These are phyloP conservation scores for Rhamphomyia laevipes DNA, from an alignment of 2,888 invertebrate species.

Conservation along the genomic window DNA sequence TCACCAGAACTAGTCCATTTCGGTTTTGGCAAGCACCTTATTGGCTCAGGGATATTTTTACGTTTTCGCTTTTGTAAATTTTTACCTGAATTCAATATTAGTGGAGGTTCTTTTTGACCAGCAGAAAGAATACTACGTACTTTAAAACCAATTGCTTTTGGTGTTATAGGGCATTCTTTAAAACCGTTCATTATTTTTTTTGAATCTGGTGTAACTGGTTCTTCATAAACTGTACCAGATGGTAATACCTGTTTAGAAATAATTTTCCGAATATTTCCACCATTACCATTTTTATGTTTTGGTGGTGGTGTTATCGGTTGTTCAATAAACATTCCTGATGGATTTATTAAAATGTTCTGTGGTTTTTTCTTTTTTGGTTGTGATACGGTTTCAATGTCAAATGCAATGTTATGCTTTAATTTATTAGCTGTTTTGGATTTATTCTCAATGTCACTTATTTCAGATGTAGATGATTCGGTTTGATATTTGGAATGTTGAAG, in stretches of 20 bases:
- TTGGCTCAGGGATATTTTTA: constrained; percentile 13
- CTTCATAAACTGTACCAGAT: constrained; percentile 27
- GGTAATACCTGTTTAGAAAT: constrained; percentile 14
- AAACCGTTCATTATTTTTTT: constrained; percentile 17
- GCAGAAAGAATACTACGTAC: constrained; percentile 16
- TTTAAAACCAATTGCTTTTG: constrained; percentile 19
- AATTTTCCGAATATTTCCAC: constrained; percentile 8
- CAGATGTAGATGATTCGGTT: no score
- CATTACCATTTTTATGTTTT: constrained; percentile 13
- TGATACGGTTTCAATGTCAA: no score
- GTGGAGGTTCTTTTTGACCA: constrained; percentile 13
- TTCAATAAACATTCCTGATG: constrained; percentile 7
- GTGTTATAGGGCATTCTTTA: constrained; percentile 24
- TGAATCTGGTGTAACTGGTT: constrained; percentile 23
- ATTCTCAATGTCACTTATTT: no score
- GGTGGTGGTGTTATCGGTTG: neutral
- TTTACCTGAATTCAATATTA: constrained; percentile 1
- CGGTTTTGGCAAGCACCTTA: constrained; percentile 16
- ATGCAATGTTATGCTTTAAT: no score
- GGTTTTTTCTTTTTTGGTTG: no score
- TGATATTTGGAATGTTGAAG: no score
- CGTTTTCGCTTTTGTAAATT: constrained; percentile 15
- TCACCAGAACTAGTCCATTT: constrained; percentile 22
- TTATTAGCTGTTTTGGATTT: no score
- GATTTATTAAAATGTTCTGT: no score